These are phyloP conservation scores for Salarias fasciatus DNA, from an alignment of 2,797 vertebrate genomes.

Conservation along the genomic window DNA sequence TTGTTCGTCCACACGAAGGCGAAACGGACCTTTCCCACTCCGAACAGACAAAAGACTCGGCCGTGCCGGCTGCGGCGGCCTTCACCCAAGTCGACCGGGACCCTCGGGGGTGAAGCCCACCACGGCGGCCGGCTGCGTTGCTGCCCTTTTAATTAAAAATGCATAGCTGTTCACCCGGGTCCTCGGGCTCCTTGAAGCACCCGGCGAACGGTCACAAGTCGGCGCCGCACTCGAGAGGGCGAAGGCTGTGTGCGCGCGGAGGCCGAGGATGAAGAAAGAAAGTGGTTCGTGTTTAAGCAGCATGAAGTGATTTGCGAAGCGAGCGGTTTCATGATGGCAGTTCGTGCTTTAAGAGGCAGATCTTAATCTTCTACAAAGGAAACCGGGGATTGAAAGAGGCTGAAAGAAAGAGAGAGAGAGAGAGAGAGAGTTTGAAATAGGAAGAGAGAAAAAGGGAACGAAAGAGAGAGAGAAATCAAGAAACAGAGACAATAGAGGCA, in stretches of 20 bases:
- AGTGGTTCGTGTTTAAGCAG: slow-evolving; percentile 46
- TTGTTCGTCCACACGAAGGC: slow-evolving; percentile 17
- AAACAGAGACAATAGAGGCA: too few species aligned
- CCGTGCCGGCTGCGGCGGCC: not conserved
- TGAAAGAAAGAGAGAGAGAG: too few species aligned
- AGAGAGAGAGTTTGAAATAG: not conserved
- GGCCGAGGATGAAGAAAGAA: slow-evolving; percentile 29
- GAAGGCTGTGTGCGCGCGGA: slow-evolving; percentile 33
- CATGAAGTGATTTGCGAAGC: slow-evolving; percentile 52
- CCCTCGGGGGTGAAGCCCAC: slow-evolving; percentile 20
- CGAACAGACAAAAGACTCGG: slow-evolving; percentile 29
- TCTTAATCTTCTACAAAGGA: slow-evolving; percentile 53
- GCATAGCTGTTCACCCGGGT: slow-evolving; percentile 3
- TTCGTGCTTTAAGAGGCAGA: slow-evolving; percentile 51
- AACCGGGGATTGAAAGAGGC: slow-evolving; percentile 9
- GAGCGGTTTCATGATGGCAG: slow-evolving; percentile 50
- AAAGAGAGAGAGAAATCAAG: too few species aligned
- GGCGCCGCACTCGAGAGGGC: not conserved
- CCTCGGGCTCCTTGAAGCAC: slow-evolving; percentile 29
- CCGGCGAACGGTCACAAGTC: slow-evolving; percentile 57
- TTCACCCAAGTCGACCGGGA: slow-evolving; percentile 23
- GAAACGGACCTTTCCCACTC: slow-evolving; percentile 15
- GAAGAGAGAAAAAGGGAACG: slow-evolving; percentile 14
- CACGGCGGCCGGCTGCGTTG: slow-evolving; percentile 52
- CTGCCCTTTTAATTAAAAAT: slow-evolving; percentile 66